Percentiles rank a stretch among this genome's conserved stretches.
These are phyloP conservation scores for Nibea coibor DNA, from an alignment of 2,113 vertebrate species.

Conservation along the genomic window DNA sequence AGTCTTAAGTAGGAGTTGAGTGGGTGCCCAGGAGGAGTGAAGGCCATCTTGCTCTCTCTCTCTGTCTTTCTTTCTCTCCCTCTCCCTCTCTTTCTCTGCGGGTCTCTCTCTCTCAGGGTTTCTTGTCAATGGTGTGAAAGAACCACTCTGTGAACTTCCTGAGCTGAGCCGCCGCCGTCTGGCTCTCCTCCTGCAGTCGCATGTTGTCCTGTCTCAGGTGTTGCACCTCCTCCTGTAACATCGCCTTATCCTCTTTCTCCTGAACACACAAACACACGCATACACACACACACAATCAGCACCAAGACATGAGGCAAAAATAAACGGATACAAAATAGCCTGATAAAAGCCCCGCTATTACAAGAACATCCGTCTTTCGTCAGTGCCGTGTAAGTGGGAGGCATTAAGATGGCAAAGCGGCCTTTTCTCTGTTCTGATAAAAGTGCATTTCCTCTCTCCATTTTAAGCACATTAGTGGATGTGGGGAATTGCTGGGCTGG, in stretches of 20 bases:
- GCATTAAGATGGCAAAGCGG: constrained; percentile 66
- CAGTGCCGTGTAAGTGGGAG: constrained; percentile 48
- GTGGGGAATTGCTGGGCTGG: constrained; percentile 54
- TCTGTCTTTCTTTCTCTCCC: constrained; percentile 17
- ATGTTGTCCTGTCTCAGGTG: constrained; percentile 96
- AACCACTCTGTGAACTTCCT: constrained; percentile 98
- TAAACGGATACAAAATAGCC: constrained; percentile 43
- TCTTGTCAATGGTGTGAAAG: constrained; percentile 95
- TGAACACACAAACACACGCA: constrained; percentile 70
- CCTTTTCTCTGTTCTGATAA: constrained; percentile 55
- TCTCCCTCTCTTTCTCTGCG: neutral
- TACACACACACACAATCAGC: constrained; percentile 31
- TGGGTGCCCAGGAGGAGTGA: constrained; percentile 49
- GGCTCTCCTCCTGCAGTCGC: constrained; percentile 96
- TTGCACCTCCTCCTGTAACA: constrained; percentile 95
- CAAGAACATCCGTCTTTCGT: constrained; percentile 61
- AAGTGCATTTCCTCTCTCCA: constrained; percentile 65
- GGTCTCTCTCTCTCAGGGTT: constrained; percentile 79
- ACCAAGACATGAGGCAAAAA: constrained; percentile 23
- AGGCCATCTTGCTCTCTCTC: constrained; percentile 50
- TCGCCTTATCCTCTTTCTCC: constrained; percentile 98
- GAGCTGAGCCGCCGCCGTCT: constrained; percentile 93
- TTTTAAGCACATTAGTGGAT: constrained; percentile 66
- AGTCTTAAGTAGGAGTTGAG: constrained; percentile 52
- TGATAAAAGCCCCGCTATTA: constrained; percentile 66